phyloP scores from a whole-genome alignment of 2,113 vertebrate genomes.

The Copsychus sechellarum region DNA sequence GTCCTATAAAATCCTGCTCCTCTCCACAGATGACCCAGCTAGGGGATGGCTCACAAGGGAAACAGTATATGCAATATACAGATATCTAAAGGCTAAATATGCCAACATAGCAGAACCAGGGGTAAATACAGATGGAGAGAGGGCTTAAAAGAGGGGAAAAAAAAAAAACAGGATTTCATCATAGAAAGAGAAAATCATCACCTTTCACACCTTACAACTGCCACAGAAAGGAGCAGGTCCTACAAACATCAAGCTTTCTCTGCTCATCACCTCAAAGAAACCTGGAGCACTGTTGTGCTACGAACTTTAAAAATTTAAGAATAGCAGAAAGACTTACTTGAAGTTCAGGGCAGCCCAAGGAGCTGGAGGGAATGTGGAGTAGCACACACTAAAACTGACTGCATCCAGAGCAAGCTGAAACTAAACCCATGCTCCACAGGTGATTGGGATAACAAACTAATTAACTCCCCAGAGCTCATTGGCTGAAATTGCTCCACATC shows the following conservation, averaged over 20 bases:
- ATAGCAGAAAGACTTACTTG: not conserved
- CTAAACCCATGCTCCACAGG: not conserved
- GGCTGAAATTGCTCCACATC: not conserved
- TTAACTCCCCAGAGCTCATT: not conserved
- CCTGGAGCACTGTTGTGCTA: fast-evolving
- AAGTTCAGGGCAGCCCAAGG: not conserved
- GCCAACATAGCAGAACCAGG: not conserved
- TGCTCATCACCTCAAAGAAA: not conserved
- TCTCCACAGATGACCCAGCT: not conserved
- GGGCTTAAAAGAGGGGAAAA: not conserved
- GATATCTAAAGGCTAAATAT: not conserved
- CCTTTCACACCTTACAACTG: not conserved
- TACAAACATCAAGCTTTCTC: not conserved
- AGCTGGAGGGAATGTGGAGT: fast-evolving
- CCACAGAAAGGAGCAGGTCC: not conserved
- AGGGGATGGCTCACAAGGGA: not conserved
- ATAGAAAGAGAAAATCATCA: not conserved
- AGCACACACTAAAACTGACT: fast-evolving
- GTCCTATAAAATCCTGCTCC: not conserved
- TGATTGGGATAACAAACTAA: not conserved
- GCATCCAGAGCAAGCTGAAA: fast-evolving
- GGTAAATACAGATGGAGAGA: not conserved
- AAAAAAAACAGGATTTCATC: fast-evolving
- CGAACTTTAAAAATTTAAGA: not conserved
- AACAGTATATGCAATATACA: not conserved